phyloP scores from a whole-genome alignment of 2,888 invertebrate genomes.

The Lydus trimaculatus region DNA sequence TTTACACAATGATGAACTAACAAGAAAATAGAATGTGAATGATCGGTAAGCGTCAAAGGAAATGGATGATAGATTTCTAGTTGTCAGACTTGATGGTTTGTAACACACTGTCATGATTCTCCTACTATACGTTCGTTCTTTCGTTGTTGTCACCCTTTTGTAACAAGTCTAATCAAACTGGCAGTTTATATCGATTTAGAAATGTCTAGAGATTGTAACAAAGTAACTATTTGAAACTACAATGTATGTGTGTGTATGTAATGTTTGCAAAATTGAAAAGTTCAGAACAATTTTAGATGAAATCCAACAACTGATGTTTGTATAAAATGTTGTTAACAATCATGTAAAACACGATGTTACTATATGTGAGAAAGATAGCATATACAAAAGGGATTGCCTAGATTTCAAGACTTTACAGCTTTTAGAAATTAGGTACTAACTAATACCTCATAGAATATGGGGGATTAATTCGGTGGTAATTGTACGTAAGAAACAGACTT shows the following conservation, averaged over 20 bases:
- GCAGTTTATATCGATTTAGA: constrained; percentile 37
- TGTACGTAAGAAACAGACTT: constrained; percentile 28
- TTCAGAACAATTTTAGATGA: constrained; percentile 22
- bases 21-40: background rate
- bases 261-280: constrained; percentile 27
- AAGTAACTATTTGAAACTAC: constrained; percentile 24
- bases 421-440: constrained; percentile 28
- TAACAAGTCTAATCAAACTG: constrained; percentile 37
- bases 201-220: constrained; percentile 28
- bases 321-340: constrained; percentile 33
- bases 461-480: constrained; percentile 27
- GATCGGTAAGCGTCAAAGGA: background rate
- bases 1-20: background rate
- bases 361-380: background rate
- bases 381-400: background rate
- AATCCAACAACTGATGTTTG: constrained; percentile 17
- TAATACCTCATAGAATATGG: constrained; percentile 31
- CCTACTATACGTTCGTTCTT: constrained; percentile 8
- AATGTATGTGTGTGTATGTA: background rate
- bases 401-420: constrained; percentile 17
- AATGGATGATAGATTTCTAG: constrained; percentile 3
- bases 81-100: constrained; percentile 7
- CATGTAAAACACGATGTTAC: constrained; percentile 32
- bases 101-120: background rate
- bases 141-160: constrained; percentile 34